These are phyloP conservation scores for Malacoctenus gilli DNA, from an alignment of 2,797 vertebrate genomes.

Conservation along the genomic window DNA sequence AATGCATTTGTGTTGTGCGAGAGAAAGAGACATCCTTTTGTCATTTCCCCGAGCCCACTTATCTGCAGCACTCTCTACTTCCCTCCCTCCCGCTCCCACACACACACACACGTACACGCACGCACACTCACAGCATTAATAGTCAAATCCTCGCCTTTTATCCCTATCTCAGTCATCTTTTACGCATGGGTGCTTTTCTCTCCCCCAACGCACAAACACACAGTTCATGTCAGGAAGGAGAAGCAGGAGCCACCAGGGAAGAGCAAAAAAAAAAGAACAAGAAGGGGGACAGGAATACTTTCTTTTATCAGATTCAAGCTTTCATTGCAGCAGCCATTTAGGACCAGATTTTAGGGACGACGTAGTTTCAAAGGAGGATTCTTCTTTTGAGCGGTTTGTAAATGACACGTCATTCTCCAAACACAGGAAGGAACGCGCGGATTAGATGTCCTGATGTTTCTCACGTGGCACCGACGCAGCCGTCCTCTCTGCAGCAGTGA, in stretches of 20 bases:
- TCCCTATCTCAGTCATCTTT: slow-evolving; percentile 4
- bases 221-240: not conserved
- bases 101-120: not conserved
- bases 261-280: not conserved
- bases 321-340: not conserved
- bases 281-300: not conserved
- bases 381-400: not conserved
- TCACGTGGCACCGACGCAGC: no score
- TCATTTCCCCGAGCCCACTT: slow-evolving; percentile 37
- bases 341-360: no score
- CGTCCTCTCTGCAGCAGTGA: no score
- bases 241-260: not conserved
- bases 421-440: not conserved
- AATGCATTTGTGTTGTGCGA: slow-evolving; percentile 16
- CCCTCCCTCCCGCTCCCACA: not conserved
- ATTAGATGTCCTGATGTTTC: not conserved
- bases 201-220: not conserved
- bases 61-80: slow-evolving; percentile 8
- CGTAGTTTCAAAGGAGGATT: not conserved
- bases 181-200: slow-evolving; percentile 3
- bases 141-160: slow-evolving; percentile 31
- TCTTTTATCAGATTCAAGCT: slow-evolving; percentile 15
- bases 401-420: not conserved
- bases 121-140: slow-evolving; percentile 4
- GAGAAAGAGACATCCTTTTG: slow-evolving; percentile 19